These are phyloP conservation scores for Nomada ruficornis DNA, from an alignment of 2,888 invertebrate genomes.

Conservation along the genomic window DNA sequence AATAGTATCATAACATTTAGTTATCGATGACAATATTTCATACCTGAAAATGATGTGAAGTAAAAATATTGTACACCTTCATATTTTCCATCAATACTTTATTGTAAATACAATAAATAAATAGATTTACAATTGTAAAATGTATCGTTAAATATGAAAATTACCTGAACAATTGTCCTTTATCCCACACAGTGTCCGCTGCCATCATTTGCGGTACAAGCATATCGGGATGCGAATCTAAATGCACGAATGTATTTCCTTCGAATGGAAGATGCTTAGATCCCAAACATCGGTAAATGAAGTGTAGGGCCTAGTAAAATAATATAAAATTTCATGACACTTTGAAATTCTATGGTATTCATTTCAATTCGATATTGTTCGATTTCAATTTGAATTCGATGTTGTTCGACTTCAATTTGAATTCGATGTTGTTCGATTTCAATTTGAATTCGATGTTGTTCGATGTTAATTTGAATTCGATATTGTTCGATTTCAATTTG, in stretches of 20 bases:
- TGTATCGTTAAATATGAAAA: neutral
- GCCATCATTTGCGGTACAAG: slow-evolving; percentile 91
- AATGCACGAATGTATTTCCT: slow-evolving; percentile 91
- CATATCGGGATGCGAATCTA: slow-evolving; percentile 97
- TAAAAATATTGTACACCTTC: neutral
- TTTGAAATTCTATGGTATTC: neutral
- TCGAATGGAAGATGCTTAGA: slow-evolving; percentile 92
- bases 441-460: neutral
- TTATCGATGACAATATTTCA: neutral
- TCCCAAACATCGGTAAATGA: slow-evolving; percentile 91
- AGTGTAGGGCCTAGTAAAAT: slow-evolving; percentile 86
- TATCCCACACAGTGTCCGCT: slow-evolving; percentile 90
- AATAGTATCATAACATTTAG: neutral
- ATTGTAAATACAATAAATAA: neutral
- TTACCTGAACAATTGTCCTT: slow-evolving; percentile 88
- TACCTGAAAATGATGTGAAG: neutral
- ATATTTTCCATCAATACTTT: neutral
- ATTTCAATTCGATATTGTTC: neutral
- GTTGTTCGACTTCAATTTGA: neutral
- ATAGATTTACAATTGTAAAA: neutral
- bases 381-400: slow-evolving; percentile 15
- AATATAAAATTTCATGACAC: slow-evolving; percentile 2
- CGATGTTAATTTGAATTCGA: slow-evolving; percentile 6
- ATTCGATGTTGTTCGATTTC: neutral
- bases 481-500: neutral